phyloP scores from a whole-genome alignment of 2,888 invertebrate genomes.

The Phyllotreta cruciferae region DNA sequence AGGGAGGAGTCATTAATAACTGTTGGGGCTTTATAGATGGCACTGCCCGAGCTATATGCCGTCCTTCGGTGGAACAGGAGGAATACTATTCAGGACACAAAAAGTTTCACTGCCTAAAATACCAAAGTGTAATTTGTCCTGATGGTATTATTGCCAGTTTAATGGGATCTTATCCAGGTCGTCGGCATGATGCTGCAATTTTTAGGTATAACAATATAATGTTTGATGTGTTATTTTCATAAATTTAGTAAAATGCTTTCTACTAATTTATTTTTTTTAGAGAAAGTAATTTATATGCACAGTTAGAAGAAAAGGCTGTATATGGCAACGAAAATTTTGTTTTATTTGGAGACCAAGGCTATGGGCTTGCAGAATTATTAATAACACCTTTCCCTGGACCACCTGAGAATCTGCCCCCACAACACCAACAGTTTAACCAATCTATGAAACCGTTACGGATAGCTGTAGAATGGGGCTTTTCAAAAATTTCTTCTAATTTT shows the following conservation, averaged over 20 bases:
- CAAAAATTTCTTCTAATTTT: slow-evolving; percentile 39
- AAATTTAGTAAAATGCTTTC: no score
- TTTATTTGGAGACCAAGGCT: slow-evolving; percentile 37
- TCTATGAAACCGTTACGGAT: slow-evolving; percentile 36
- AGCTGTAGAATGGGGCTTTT: slow-evolving; percentile 42
- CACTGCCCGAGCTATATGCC: slow-evolving; percentile 34
- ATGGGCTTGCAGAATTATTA: slow-evolving; percentile 30
- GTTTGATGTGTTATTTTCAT: no score
- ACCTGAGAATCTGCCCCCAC: slow-evolving; percentile 24
- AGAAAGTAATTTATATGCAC: no score
- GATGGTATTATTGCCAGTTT: slow-evolving; percentile 37
- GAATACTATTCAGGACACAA: slow-evolving; percentile 26
- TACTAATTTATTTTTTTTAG: no score
- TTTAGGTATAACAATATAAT: no score
- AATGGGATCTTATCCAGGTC: slow-evolving; percentile 24
- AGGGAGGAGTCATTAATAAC: slow-evolving; percentile 10
- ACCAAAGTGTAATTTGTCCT: slow-evolving; percentile 37
- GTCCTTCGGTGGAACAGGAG: slow-evolving; percentile 34
- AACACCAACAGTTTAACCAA: slow-evolving; percentile 34
- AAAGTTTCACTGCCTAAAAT: slow-evolving; percentile 36
- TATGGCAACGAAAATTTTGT: slow-evolving; percentile 30
- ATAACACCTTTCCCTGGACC: slow-evolving; percentile 26
- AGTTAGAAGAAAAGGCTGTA: no score
- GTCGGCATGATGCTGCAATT: slow-evolving; percentile 40
- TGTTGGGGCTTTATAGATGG: slow-evolving; percentile 24